Percentiles rank a stretch among this genome's conserved stretches.
phyloP scores from a whole-genome alignment of 2,888 invertebrate genomes.

The Sarcophaga variegata region DNA sequence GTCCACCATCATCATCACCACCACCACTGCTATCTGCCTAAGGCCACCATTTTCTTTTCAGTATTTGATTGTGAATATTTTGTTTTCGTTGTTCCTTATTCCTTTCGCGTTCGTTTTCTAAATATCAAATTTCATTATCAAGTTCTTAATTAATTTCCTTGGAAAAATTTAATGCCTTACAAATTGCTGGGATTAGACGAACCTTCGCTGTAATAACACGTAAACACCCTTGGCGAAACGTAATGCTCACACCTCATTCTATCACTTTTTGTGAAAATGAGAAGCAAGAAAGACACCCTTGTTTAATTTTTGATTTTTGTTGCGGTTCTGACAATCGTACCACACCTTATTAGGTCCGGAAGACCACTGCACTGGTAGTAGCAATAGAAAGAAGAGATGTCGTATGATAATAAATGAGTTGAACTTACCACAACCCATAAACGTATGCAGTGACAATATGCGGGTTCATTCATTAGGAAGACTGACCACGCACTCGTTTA shows the following conservation, averaged over 20 bases:
- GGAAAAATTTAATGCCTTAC: conserved; percentile 54
- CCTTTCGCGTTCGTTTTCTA: conserved; percentile 20
- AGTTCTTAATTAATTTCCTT: conserved; percentile 66
- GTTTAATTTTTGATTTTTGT: background rate
- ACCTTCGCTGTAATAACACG: conserved; percentile 17
- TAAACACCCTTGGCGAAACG: conserved; percentile 25
- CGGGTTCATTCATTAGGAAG: conserved; percentile 65
- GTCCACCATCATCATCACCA: conserved; percentile 2
- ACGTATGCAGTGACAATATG: conserved; percentile 68
- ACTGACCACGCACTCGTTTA: conserved; percentile 42
- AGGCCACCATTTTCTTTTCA: conserved; percentile 61
- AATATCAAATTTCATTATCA: conserved; percentile 68
- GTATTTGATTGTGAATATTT: conserved; percentile 23
- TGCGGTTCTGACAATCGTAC: conserved; percentile 28
- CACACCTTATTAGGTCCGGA: conserved; percentile 51
- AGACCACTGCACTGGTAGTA: background rate
- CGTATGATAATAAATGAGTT: conserved; percentile 56
- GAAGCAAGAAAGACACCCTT: conserved; percentile 20
- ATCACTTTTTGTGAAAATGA: conserved; percentile 18
- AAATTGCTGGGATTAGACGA: conserved; percentile 61
- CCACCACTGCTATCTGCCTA: background rate
- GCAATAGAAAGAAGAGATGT: background rate
- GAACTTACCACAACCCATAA: conserved; percentile 64
- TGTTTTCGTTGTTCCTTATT: background rate
- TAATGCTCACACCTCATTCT: conserved; percentile 56